Evolutionary conservation across 2,113 vertebrate genomes (phyloP).

Genomic region (Eolophus roseicapilla): DNA sequence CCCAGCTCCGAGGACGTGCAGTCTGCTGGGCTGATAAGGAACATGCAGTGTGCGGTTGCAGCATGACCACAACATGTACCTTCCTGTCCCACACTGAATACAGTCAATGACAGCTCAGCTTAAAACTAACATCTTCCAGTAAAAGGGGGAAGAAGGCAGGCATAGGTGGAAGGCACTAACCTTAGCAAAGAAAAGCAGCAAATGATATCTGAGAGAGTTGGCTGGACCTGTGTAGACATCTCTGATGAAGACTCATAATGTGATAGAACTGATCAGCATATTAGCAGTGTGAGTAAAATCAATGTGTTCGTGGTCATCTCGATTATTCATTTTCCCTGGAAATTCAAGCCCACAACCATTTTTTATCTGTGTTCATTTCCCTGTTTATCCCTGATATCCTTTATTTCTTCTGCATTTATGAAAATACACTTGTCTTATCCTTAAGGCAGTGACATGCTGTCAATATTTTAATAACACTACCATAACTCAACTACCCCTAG

Average conservation of each 20-base stretch:
- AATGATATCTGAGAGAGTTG: not conserved
- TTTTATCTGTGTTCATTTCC: not conserved
- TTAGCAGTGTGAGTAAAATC: not conserved
- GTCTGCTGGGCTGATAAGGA: not conserved
- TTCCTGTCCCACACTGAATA: not conserved
- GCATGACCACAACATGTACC: not conserved
- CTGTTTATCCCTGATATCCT: not conserved
- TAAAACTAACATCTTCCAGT: not conserved
- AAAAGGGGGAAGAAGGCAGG: not conserved
- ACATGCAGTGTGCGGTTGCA: not conserved
- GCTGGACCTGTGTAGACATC: not conserved
- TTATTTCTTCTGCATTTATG: not conserved
- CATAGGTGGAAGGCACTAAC: not conserved
- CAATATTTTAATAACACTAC: not conserved
- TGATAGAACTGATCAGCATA: not conserved
- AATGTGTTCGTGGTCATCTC: no score
- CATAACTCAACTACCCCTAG: not conserved
- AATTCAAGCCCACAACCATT: not conserved
- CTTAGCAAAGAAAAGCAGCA: not conserved
- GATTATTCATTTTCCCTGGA: not conserved
- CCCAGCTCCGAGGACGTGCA: not conserved
- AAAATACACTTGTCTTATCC: not conserved
- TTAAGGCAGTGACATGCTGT: not conserved
- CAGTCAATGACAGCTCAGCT: not conserved
- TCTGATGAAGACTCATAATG: not conserved